Percentiles rank a stretch among this genome's conserved stretches.
Conservation (phyloP, 2,888 invertebrate species). For the Ashinkailepas kermadecensis region DNA sequence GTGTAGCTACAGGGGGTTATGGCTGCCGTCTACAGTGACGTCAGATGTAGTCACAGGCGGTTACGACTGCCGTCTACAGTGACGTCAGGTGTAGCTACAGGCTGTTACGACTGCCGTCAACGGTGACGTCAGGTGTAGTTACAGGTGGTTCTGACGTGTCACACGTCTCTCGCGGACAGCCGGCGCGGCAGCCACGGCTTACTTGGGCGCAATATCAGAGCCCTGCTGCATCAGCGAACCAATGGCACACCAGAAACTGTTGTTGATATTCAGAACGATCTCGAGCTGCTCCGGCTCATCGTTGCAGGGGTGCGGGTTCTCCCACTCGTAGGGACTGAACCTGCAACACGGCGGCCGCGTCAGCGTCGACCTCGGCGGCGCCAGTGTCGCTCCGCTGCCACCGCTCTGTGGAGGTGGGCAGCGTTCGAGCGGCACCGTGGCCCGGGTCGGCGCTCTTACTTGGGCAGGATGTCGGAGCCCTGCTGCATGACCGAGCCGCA, state of each 20-base stretch:
- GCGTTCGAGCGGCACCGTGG: background rate
- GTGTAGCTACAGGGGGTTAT: too few relatives aligned
- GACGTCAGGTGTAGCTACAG: too few relatives aligned
- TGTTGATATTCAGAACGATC: constrained; percentile 45
- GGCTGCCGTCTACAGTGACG: background rate
- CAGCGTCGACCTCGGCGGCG: background rate
- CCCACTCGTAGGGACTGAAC: constrained; percentile 47
- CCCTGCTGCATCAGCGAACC: constrained; percentile 46
- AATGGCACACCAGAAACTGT: constrained; percentile 50
- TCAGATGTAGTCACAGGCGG: background rate
- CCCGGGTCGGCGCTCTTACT: constrained; percentile 48
- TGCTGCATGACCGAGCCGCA: constrained; percentile 75
- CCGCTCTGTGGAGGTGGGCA: background rate
- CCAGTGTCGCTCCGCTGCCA: too few relatives aligned
- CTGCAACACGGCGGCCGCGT: constrained; percentile 37
- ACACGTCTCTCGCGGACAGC: background rate
- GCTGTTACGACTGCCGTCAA: too few relatives aligned
- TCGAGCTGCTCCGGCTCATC: constrained; percentile 44
- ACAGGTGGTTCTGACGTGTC: background rate
- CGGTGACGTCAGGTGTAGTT: too few relatives aligned
- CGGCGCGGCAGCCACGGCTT: background rate
- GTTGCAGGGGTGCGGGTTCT: constrained; percentile 42
- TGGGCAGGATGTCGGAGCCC: constrained; percentile 77
- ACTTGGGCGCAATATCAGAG: constrained; percentile 44
- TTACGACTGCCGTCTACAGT: too few relatives aligned